Evolutionary conservation across 2,797 vertebrate species (phyloP), one percentile per base, ranked within the genome.

Genomic region (Fratercula arctica): DNA sequence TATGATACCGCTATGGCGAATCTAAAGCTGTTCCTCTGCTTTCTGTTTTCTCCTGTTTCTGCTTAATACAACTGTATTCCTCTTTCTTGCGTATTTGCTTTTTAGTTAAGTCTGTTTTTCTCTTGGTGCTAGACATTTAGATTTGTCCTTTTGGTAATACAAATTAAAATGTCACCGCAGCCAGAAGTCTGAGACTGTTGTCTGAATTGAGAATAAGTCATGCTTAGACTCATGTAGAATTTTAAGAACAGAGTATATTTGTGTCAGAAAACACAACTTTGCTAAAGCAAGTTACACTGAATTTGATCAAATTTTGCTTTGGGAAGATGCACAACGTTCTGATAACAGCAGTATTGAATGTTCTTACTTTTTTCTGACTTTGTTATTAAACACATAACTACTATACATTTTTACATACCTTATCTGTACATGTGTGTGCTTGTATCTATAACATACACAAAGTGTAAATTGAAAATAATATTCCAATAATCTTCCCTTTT

Each of bases 81-180:
- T 31, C 15, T 77, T 60, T 69, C n/a, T 79, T 70, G 39, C 9
- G 1, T 21, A 25, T 54, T 63, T 66, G 6, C 11, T 61, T 50
- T 78, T 69, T 37, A 50, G 11, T 25, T 25, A 63, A 74, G 16
- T 72, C 69, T 85, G 33, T 1, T 45, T 94, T 90, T 69, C 46
- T 66, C 35, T 69, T 76, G 13, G 5, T 70, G 31, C 13, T 56
- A 79, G 80, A 74, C 48, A 90, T 76, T 78, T 72, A 57, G 11
- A 64, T 85, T 69, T 81, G 45, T 72, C 29, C 7, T 89, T 90
- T 75, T 66, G 41, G 21, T 77, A 70, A 23, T 63, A 60, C 16
- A 85, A 85, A 91, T 95, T 76, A 82, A 95, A 95, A 95, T 83
- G 59, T 70, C 63, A 73, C 29, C 79, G 56, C 29, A 91, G 51